Base-by-base conservation (phyloP, 2,113 vertebrate species). In the Cryptotis parvus region DNA sequence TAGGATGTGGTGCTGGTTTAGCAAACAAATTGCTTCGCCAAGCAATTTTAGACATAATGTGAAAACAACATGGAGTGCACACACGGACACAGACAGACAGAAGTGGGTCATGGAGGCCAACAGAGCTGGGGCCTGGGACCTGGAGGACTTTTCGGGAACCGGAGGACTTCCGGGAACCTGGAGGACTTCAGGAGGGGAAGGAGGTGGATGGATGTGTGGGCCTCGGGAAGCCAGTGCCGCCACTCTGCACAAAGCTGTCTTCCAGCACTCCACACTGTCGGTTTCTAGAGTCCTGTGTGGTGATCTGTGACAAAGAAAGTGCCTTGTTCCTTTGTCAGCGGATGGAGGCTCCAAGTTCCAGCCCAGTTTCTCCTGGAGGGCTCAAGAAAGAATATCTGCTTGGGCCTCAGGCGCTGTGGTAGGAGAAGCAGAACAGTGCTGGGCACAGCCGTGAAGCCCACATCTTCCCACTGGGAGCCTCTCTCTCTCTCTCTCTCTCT, bases 181-280 rank as follows among this genome's bases (percentile, higher is more conserved):
- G n/a, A n/a, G n/a, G n/a, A n/a, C n/a, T n/a, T n/a, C n/a, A n/a
- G n/a, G n/a, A n/a, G n/a, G n/a, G n/a, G n/a, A n/a, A n/a, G n/a
- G n/a, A n/a, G n/a, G n/a, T n/a, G n/a, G n/a, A n/a, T n/a, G n/a
- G n/a, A n/a, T n/a, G n/a, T n/a, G n/a, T n/a, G n/a, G n/a, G n/a
- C n/a, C n/a, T n/a, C n/a, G n/a, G n/a, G n/a, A n/a, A n/a, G n/a
- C 58, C 49, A 6, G 39, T 0, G 5, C 31, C 1, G 16, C 0
- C 0, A 26, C 10, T 52, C 24, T 68, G 68, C 29, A 3, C 27
- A 4, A 3, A 24, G 39, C 33, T 55, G 31, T 3, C 70, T 84
- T 26, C 6, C 5, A 12, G 35, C 45, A 31, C 5, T 45, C 58
- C 33, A 35, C 0, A 1, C 33, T 5, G 3, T 65, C 65, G n/a